Percentiles rank a stretch among this genome's conserved stretches.
Conservation (phyloP, 2,113 vertebrate genomes). For the Eptesicus fuscus region DNA sequence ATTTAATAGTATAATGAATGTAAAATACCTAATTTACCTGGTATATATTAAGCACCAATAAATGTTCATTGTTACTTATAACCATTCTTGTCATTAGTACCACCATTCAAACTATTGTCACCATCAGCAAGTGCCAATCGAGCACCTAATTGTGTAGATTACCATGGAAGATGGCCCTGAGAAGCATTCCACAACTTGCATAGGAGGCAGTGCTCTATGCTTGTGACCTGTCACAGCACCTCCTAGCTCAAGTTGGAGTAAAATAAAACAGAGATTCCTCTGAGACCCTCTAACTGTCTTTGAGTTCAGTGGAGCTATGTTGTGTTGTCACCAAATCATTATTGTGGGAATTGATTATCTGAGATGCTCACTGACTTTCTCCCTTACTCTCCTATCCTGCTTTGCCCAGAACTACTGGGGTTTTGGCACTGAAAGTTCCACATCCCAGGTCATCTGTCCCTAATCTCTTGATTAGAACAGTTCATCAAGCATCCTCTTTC, state of each 20-base stretch:
- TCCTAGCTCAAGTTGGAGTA: slow-evolving; percentile 2
- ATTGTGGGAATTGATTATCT: background rate
- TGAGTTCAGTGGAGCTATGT: background rate
- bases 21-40: slow-evolving; percentile 21
- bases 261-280: background rate
- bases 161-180: background rate
- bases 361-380: background rate
- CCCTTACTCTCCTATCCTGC: background rate
- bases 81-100: background rate
- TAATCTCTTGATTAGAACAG: background rate
- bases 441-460: background rate
- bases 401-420: background rate
- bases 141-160: background rate
- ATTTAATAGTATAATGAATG: slow-evolving; percentile 39
- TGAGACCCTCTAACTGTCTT: background rate
- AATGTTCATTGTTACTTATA: slow-evolving; percentile 18
- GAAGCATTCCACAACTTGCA: background rate
- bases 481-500: background rate
- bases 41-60: background rate
- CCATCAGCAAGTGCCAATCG: background rate
- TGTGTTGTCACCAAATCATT: background rate
- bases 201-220: background rate
- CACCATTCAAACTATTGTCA: background rate
- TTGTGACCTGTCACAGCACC: background rate
- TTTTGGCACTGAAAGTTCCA: background rate